These are phyloP conservation scores for Hestina assimilis DNA, from an alignment of 1,140 invertebrate genomes.

Conservation along the genomic window DNA sequence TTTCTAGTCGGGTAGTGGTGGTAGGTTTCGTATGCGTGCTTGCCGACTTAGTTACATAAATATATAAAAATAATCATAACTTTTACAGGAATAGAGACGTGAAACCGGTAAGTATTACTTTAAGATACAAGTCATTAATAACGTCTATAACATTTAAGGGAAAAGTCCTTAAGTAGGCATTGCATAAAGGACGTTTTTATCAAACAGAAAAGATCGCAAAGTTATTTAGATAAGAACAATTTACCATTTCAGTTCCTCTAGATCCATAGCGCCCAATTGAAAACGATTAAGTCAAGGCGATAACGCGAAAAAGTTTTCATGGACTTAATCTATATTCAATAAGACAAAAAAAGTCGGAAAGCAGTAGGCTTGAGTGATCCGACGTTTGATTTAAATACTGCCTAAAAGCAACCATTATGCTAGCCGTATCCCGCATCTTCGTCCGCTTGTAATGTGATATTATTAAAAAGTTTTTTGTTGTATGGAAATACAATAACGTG, in stretches of 20 bases:
- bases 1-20: too few relatives aligned
- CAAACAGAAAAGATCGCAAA: constrained; percentile 4
- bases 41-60: neutral
- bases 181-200: constrained; percentile 15
- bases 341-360: neutral
- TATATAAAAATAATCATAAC: neutral
- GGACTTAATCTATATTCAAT: constrained; percentile 1
- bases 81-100: neutral
- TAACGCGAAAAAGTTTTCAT: neutral
- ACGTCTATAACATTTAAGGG: too few relatives aligned
- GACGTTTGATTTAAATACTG: too few relatives aligned
- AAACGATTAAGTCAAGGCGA: constrained; percentile 12
- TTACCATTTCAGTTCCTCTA: constrained; percentile 10
- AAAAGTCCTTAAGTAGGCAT: too few relatives aligned
- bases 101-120: neutral
- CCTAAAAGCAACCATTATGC: too few relatives aligned
- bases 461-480: too few relatives aligned
- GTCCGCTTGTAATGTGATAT: too few relatives aligned
- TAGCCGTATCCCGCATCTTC: too few relatives aligned
- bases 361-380: too few relatives aligned
- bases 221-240: constrained; percentile 24
- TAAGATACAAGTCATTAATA: neutral
- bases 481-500: too few relatives aligned
- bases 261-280: constrained; percentile 13
- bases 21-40: too few relatives aligned